phyloP scores from a whole-genome alignment of 2,888 invertebrate genomes.

The Dexiosoma caninum region DNA sequence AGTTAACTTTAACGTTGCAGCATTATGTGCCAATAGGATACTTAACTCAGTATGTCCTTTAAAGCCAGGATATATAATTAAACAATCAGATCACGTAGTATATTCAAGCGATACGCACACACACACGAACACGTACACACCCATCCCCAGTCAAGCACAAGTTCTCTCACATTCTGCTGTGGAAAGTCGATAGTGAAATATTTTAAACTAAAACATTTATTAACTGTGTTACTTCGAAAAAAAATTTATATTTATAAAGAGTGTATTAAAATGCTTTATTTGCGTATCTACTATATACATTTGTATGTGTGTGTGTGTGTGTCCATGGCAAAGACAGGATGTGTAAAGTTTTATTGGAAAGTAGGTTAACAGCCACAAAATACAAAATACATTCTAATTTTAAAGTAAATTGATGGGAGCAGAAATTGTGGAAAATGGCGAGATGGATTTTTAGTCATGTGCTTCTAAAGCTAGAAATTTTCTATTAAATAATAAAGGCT shows the following conservation, averaged over 20 bases:
- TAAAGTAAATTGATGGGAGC: neutral
- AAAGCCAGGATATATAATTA: conserved; percentile 35
- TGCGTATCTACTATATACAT: too few species aligned
- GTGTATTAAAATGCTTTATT: too few species aligned
- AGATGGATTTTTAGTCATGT: too few species aligned
- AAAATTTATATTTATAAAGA: too few species aligned
- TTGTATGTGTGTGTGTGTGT: neutral
- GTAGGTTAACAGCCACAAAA: conserved; percentile 21
- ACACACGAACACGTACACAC: neutral
- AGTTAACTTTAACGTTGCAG: conserved; percentile 62
- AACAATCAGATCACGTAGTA: conserved; percentile 57
- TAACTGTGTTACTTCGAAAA: neutral
- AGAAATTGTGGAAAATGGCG: too few species aligned
- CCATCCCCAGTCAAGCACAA: neutral
- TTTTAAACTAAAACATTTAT: neutral
- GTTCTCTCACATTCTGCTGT: neutral
- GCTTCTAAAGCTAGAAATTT: too few species aligned
- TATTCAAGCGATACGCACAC: conserved; percentile 1
- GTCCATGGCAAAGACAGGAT: neutral
- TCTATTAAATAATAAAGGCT: too few species aligned
- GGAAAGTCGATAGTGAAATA: neutral
- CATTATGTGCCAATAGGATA: conserved; percentile 18
- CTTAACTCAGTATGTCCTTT: conserved; percentile 28
- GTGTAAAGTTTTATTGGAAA: neutral
- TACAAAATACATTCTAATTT: neutral